Base-by-base conservation (phyloP, 2,888 invertebrate genomes). In the Hemaris fuciformis region DNA sequence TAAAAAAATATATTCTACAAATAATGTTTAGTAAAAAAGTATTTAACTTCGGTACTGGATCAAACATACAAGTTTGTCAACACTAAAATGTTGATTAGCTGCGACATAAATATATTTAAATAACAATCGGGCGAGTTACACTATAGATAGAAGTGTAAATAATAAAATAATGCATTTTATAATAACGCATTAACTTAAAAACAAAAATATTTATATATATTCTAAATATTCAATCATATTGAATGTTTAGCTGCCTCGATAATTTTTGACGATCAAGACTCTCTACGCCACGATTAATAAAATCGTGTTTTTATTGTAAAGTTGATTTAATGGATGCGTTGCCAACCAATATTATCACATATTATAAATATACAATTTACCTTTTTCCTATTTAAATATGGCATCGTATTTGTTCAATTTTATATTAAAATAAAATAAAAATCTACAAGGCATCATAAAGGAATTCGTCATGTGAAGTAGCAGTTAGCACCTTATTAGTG, bases 171-270 rank as follows among this genome's bases (percentile, higher is more conserved):
- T n/a, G n/a, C n/a, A 25, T n/a, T 23, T 13, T 48, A 18, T 15
- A 23, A 48, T 48, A 27, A 18, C 7, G n/a, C 25, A 15, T 48
- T 27, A 7, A 27, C 27, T 27, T n/a, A 48, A 48, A 27, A 48
- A 43, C 8, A 41, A 2, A 22, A 8, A 8, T n/a, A 7, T 27
- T 48, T 0, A 25, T 48, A 48, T 15, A 27, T 15, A 7, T 8
- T 27, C 25, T 27, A 48, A 48, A 48, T 48, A 48, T 48, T 48
- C 48, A 27, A 48, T 48, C 15, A 48, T 27, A 27, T 48, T 48
- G 27, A 48, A 45, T 23, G 23, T 23, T 45, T 45, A 45, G 45
- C 45, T 25, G 48, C 27, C 27, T 27, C 46, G 15, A 48, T n/a
- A 15, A 48, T 27, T 48, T 15, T 22, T 45, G 22, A 13, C 45